Evolutionary conservation across 2,797 vertebrate genomes (phyloP).

Genomic region (Furcifer pardalis): DNA sequence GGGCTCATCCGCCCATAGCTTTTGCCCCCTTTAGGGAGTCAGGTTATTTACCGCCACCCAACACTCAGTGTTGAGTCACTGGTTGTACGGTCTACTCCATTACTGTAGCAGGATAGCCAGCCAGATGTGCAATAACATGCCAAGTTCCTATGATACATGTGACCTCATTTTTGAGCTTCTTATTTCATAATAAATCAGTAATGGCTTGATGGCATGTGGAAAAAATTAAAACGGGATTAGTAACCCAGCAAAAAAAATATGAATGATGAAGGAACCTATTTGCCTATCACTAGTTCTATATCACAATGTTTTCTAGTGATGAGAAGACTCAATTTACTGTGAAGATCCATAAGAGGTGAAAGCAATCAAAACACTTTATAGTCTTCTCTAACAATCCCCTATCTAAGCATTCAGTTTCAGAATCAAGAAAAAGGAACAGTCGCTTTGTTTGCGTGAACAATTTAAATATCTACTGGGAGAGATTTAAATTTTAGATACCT

Average conservation of each 20-base stretch:
- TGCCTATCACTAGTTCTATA: neutral
- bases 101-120: no score
- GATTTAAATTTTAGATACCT: neutral
- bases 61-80: no score
- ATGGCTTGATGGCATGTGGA: neutral
- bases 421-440: neutral
- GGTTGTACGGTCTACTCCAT: no score
- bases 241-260: neutral
- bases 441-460: neutral
- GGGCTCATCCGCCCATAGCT: no score
- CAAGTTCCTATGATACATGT: neutral
- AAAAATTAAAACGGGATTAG: neutral
- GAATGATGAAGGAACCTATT: neutral
- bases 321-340: neutral
- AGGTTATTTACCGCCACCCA: no score
- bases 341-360: no score
- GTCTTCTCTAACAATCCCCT: neutral
- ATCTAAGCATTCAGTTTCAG: neutral
- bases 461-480: no score
- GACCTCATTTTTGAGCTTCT: no score
- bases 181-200: no score
- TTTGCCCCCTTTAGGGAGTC: no score
- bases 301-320: neutral
- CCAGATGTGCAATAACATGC: neutral
- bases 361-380: neutral